These are phyloP conservation scores for Cricetomys ansorgei DNA, from an alignment of 2,113 vertebrate genomes.

Conservation along the genomic window DNA sequence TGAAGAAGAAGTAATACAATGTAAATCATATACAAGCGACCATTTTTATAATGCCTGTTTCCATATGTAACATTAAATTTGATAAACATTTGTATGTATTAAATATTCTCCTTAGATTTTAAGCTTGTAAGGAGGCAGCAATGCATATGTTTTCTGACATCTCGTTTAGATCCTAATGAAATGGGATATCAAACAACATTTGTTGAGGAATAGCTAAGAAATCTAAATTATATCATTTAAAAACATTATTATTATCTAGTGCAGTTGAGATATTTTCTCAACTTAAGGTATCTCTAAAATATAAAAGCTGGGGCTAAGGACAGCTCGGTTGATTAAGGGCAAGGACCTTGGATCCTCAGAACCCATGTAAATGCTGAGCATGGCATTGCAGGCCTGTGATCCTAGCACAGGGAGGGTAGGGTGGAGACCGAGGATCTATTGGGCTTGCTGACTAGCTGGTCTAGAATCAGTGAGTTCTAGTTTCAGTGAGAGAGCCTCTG, in stretches of 20 bases:
- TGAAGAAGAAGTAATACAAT: not conserved
- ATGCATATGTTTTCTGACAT: not conserved
- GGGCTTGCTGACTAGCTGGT: not conserved
- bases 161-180: not conserved
- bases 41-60: not conserved
- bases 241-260: not conserved
- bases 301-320: not conserved
- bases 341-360: not conserved
- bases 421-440: no score
- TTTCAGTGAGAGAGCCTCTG: not conserved
- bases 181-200: not conserved
- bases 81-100: not conserved
- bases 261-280: not conserved
- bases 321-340: no score
- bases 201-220: not conserved
- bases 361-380: not conserved
- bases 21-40: not conserved
- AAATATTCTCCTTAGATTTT: slow-evolving; percentile 6
- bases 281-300: slow-evolving; percentile 9
- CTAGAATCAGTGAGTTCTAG: not conserved
- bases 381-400: not conserved
- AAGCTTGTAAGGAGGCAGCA: not conserved
- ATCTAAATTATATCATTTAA: not conserved
- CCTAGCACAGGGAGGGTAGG: not conserved
- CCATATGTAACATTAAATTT: not conserved